phyloP scores from a whole-genome alignment of 2,888 invertebrate genomes.

The Autographa gamma region DNA sequence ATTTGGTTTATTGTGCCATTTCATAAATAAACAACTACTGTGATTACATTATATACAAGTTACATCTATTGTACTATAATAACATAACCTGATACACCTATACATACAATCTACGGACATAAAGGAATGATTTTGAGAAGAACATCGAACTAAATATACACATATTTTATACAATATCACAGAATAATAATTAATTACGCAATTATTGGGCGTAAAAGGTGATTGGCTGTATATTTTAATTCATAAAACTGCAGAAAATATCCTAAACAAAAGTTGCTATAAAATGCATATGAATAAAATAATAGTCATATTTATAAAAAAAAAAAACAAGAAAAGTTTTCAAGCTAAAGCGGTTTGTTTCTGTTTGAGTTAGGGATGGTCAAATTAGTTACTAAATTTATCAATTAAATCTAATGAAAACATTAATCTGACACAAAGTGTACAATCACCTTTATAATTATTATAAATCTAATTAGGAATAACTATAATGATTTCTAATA shows the following conservation, averaged over 20 bases:
- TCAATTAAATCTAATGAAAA: neutral
- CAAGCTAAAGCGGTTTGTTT: too few relatives aligned
- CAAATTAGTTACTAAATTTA: neutral
- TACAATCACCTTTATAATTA: slow-evolving; percentile 37
- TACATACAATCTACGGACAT: slow-evolving; percentile 29
- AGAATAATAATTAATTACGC: slow-evolving; percentile 68
- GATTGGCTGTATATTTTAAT: slow-evolving; percentile 19
- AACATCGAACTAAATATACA: slow-evolving; percentile 34
- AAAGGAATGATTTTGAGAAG: slow-evolving; percentile 50
- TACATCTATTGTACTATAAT: slow-evolving; percentile 36
- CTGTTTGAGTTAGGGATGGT: neutral
- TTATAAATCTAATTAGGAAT: slow-evolving; percentile 18
- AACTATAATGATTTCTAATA: slow-evolving; percentile 27
- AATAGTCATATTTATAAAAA: too few relatives aligned
- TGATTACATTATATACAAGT: slow-evolving; percentile 59
- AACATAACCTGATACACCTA: slow-evolving; percentile 37
- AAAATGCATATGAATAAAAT: too few relatives aligned
- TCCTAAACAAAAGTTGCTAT: too few relatives aligned
- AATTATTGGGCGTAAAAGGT: slow-evolving; percentile 27
- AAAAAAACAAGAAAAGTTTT: too few relatives aligned
- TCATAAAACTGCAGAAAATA: neutral
- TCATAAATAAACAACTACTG: slow-evolving; percentile 75
- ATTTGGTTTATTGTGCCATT: slow-evolving; percentile 84
- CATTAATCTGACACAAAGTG: neutral
- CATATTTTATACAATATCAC: slow-evolving; percentile 78